Evolutionary conservation across 1,140 invertebrate genomes (phyloP).

Genomic region (Episyrphus balteatus): DNA sequence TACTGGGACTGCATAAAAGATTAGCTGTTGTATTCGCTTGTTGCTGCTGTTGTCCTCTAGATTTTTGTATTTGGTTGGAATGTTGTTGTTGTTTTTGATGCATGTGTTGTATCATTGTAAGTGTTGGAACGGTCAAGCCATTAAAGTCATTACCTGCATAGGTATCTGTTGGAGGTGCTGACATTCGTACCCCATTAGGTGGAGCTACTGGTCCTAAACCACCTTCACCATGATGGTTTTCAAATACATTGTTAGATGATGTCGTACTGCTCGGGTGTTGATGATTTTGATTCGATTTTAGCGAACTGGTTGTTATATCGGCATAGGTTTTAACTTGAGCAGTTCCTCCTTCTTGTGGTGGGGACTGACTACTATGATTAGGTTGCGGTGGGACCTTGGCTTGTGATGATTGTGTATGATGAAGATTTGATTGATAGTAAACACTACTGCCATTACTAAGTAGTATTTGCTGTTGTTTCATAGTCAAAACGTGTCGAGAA

Average conservation of each 20-base stretch:
- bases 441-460: constrained; percentile 40
- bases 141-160: background rate
- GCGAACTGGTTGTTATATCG: constrained; percentile 6
- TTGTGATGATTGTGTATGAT: constrained; percentile 6
- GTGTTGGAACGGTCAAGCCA: constrained; percentile 1
- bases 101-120: constrained; percentile 1
- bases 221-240: background rate
- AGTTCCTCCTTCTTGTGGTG: background rate
- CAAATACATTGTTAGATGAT: background rate
- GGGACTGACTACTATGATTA: constrained; percentile 2
- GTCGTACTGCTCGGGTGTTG: background rate
- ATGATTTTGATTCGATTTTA: background rate
- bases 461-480: constrained; percentile 41
- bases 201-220: background rate
- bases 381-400: constrained; percentile 3
- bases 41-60: background rate
- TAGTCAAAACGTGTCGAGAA: constrained; percentile 50
- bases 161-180: background rate
- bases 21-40: constrained; percentile 3
- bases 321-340: constrained; percentile 6
- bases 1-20: constrained; percentile 38
- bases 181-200: background rate
- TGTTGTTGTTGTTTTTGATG: constrained; percentile 7
- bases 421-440: constrained; percentile 33
- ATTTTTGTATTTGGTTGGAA: background rate